These are phyloP conservation scores for Botia kubotai DNA, from an alignment of 2,797 vertebrate species.

Conservation along the genomic window DNA sequence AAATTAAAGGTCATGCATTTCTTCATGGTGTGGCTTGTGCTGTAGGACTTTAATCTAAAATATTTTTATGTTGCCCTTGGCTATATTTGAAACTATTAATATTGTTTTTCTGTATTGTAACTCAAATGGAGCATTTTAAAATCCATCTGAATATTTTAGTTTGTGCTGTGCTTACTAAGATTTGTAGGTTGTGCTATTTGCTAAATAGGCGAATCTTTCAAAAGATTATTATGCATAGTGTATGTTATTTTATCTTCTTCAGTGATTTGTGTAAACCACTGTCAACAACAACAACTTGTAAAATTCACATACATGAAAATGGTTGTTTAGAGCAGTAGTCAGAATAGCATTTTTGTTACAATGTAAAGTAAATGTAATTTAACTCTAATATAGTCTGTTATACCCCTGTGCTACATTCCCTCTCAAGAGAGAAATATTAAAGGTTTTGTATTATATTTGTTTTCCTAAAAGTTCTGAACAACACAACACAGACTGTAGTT, in stretches of 20 bases:
- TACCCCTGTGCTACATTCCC: too few relatives aligned
- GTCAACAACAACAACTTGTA: too few relatives aligned
- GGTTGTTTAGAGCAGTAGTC: too few relatives aligned
- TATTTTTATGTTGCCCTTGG: slow-evolving; percentile 2
- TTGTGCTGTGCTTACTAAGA: too few relatives aligned
- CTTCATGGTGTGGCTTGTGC: not conserved
- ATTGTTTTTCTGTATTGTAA: not conserved
- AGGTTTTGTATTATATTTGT: too few relatives aligned
- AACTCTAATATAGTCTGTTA: too few relatives aligned
- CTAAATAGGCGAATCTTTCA: not conserved
- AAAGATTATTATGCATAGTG: not conserved
- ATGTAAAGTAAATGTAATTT: too few relatives aligned
- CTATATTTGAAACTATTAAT: not conserved
- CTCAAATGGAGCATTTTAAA: not conserved
- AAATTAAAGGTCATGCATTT: slow-evolving; percentile 30
- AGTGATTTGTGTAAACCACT: too few relatives aligned
- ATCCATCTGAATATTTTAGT: not conserved
- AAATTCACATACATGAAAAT: too few relatives aligned
- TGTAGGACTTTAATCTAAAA: not conserved
- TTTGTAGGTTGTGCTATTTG: not conserved
- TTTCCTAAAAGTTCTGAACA: not conserved
- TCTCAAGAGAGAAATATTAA: too few relatives aligned
- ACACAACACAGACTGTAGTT: not conserved
- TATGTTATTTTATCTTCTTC: too few relatives aligned
- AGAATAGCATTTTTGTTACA: too few relatives aligned